Base-by-base conservation (phyloP, 2,888 invertebrate species). In the Adelognathus sp. region DNA sequence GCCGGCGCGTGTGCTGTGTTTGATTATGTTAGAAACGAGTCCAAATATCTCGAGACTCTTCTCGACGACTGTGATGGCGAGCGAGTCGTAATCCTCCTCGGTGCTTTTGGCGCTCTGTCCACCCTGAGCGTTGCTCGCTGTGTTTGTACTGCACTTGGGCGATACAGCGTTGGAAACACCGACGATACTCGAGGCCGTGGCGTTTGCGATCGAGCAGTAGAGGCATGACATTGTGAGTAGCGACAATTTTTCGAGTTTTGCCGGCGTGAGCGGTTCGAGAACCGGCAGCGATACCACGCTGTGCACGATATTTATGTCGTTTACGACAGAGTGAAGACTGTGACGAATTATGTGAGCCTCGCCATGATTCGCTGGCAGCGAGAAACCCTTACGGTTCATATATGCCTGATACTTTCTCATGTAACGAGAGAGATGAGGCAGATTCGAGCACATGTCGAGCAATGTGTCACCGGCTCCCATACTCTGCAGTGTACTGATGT, bases 21-120 rank as follows among this genome's bases (percentile, higher is more conserved):
- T 96, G 85, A 98, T 96, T 39, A 96, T 95, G 81, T 94, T 94
- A 1, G 97, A 96, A 76, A 98, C 95, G 83, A 94, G 94, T 83
- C 95, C 95, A 92, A 97, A 98, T 84, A 98, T 94, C 89, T 97
- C 96, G 79, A 98, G 93, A 29, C 97, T 96, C 90, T 97, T 97
- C 89, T 98, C 97, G 0, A 98, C 97, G 79, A 98, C 94, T 3
- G 94, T 94, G 1, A 96, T 95, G 0, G 97, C 96, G 86, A 96
- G 95, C 79, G 95, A 94, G 88, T 98, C 98, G 36, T 94, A 93
- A 85, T 96, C 96, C 80, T 97, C 97, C 88, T 97, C 98, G 82
- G 88, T 86, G 67, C 86, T 89, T 79, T 90, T 91, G 0, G 84
- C 75, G 76, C 83, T 85, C 46, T 90, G 90, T 79, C 80, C 84